Base-by-base conservation (phyloP, 1,140 invertebrate species). In the Onthophagus taurus region DNA sequence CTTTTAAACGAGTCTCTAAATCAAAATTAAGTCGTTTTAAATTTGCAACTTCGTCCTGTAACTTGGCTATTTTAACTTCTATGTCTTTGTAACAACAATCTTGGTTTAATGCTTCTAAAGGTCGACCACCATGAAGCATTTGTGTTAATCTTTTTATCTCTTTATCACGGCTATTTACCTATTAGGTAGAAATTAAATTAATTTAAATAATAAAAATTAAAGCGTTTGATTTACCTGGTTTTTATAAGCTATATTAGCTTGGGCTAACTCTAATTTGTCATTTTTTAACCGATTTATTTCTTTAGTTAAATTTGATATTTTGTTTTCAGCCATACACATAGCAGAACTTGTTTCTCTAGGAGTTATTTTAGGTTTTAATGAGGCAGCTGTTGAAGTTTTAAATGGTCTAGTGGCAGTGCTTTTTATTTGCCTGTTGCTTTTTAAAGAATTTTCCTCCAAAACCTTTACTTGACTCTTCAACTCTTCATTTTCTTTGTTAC, bases 81-180 rank as follows among this genome's bases (percentile, higher is more conserved):
- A 62, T 47, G 51, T 70, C 69, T 49, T 67, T 61, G 57, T 65
- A 71, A 36, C 63, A 70, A 60, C 71, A 78, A 51, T 80, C 76
- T 58, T 70, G 74, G 50, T 53, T 68, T 21, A 77, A 53, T 2
- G 71, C 72, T 34, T 54, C 55, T 35, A 74, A 55, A 0, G 77
- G 72, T 55, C 75, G 68, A 17, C 77, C 77, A 42, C 74, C 74
- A 65, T 83, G 76, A 42, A 80, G 55, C 52, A 80, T 61, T 44
- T 71, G 71, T 57, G 70, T 74, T 20, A 83, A 55, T 34, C 78
- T 66, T 19, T 68, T 50, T 50, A 81, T 78, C 70, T 83, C 78
- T 57, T 72, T 74, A 48, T 82, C 76, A 55, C 74, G 64, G 49
- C 42, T 58, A 39, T 47, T 45, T 30, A 62, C 8, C 54, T 60